These are phyloP conservation scores for Myotis yumanensis DNA, from an alignment of 2,113 vertebrate genomes.

Conservation along the genomic window DNA sequence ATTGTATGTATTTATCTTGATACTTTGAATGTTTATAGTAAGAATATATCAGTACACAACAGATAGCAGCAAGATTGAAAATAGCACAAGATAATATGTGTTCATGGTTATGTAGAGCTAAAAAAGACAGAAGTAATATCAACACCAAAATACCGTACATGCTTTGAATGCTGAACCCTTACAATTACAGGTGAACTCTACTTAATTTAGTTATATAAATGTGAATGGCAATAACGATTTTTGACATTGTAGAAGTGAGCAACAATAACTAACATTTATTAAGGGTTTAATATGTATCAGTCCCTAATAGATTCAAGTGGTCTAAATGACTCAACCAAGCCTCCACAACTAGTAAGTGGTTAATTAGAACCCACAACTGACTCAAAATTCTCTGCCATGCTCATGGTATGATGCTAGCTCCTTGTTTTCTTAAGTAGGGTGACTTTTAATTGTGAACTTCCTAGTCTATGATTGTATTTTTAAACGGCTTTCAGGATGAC, in stretches of 20 bases:
- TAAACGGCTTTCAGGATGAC: neutral
- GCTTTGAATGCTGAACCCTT: neutral
- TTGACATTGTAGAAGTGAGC: neutral
- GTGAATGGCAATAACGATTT: neutral
- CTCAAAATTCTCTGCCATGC: neutral
- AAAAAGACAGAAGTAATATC: neutral
- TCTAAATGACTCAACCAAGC: neutral
- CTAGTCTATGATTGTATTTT: neutral
- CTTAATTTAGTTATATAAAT: neutral
- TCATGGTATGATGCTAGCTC: neutral
- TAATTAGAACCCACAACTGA: neutral
- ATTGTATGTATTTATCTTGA: neutral
- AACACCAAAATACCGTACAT: neutral
- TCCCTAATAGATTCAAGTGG: neutral
- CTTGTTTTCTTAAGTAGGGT: neutral
- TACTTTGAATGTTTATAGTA: neutral
- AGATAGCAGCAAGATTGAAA: neutral
- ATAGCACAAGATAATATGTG: neutral
- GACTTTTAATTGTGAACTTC: neutral
- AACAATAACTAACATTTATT: neutral
- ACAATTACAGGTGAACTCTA: neutral
- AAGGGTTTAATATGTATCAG: neutral
- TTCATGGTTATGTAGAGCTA: neutral
- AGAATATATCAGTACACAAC: neutral
- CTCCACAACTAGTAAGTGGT: neutral